Evolutionary conservation across 2,888 invertebrate species (phyloP).

Genomic region (Eupithecia pulchellata): DNA sequence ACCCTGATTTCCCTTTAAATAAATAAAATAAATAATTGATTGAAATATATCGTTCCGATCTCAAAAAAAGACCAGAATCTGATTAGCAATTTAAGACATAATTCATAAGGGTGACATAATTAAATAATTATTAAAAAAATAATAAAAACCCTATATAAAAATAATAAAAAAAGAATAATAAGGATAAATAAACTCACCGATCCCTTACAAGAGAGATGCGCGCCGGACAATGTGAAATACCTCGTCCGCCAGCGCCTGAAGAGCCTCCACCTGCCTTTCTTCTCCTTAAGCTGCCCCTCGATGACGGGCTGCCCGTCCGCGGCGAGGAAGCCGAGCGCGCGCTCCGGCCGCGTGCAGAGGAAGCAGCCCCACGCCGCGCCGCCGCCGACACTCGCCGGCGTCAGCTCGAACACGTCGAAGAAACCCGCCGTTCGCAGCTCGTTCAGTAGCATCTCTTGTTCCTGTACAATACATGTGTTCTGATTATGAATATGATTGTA

Average conservation of each 20-base stretch:
- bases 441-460: conserved; percentile 93
- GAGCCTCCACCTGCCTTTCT: conserved; percentile 90
- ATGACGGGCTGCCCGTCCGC: conserved; percentile 94
- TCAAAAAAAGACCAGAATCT: no score
- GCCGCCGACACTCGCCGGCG: conserved; percentile 56
- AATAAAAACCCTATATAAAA: no score
- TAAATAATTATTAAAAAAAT: no score
- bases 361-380: conserved; percentile 93
- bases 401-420: conserved; percentile 96
- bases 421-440: conserved; percentile 95
- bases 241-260: conserved; percentile 96
- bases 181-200: conserved; percentile 90
- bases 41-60: no score
- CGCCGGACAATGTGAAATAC: conserved; percentile 97
- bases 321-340: conserved; percentile 92
- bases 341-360: conserved; percentile 96
- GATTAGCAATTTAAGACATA: no score
- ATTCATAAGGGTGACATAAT: no score
- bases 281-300: conserved; percentile 81
- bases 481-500: neutral
- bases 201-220: conserved; percentile 88
- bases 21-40: no score
- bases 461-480: conserved; percentile 76
- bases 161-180: no score
- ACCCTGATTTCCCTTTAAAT: no score